Percentiles rank a stretch among this genome's conserved stretches.
Evolutionary conservation across 1,140 invertebrate species (phyloP).

Genomic region (Vanessa atalanta): DNA sequence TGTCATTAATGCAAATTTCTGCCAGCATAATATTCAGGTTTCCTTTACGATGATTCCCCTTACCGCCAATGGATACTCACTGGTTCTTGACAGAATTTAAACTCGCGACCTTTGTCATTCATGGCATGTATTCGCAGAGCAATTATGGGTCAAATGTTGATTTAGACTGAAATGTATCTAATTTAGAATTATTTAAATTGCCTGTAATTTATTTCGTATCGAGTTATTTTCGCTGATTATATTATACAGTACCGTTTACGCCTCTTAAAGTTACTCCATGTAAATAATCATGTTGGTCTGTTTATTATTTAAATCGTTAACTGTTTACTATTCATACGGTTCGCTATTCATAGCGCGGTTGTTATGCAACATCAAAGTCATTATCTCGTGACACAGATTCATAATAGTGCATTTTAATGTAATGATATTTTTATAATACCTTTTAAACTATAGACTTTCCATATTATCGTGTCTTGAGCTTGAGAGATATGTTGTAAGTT

Average conservation of each 20-base stretch:
- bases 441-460: neutral
- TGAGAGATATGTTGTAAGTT: too few relatives aligned
- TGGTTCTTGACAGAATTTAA: too few relatives aligned
- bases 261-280: neutral
- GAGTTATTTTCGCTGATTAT: neutral
- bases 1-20: too few relatives aligned
- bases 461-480: neutral
- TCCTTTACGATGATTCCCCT: too few relatives aligned
- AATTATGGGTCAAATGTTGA: too few relatives aligned
- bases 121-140: too few relatives aligned
- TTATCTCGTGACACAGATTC: slow-evolving; percentile 37
- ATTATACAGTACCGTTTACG: neutral
- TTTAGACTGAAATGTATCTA: too few relatives aligned
- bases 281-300: slow-evolving; percentile 11
- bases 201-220: neutral
- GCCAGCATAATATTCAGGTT: too few relatives aligned
- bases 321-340: slow-evolving; percentile 24
- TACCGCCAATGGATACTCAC: too few relatives aligned
- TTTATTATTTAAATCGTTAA: slow-evolving; percentile 14
- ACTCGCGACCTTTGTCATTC: too few relatives aligned
- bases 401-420: slow-evolving; percentile 27
- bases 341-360: slow-evolving; percentile 26
- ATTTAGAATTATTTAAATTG: too few relatives aligned
- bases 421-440: slow-evolving; percentile 20
- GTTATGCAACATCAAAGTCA: slow-evolving; percentile 32